phyloP scores from a whole-genome alignment of 2,113 vertebrate species.

The Climacteris rufus region DNA sequence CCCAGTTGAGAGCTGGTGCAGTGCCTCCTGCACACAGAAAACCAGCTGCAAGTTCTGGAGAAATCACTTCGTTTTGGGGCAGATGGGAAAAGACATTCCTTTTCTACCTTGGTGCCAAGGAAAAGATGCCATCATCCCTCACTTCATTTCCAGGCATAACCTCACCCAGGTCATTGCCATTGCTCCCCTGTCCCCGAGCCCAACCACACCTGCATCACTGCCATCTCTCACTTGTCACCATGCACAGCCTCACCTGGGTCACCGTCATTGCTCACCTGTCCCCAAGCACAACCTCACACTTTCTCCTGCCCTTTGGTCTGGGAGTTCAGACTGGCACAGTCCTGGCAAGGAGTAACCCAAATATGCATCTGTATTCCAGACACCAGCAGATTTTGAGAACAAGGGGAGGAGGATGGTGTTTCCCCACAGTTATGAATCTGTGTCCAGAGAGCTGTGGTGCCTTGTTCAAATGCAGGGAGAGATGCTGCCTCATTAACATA shows the following conservation, averaged over 20 bases:
- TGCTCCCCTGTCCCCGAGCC: neutral
- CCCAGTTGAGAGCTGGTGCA: neutral
- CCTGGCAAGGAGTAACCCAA: neutral
- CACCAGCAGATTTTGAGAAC: neutral
- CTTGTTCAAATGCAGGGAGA: neutral
- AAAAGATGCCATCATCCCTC: no score
- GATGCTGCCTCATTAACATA: neutral
- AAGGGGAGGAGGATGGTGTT: neutral
- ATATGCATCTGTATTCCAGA: neutral
- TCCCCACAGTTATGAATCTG: neutral
- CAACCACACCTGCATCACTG: neutral
- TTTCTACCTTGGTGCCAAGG: neutral
- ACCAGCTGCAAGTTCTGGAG: neutral
- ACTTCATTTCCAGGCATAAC: neutral
- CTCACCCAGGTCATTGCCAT: neutral
- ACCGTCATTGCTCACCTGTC: neutral
- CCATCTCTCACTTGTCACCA: rapidly evolving
- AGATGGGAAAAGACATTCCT: neutral
- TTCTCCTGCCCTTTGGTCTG: neutral
- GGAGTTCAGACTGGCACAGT: neutral
- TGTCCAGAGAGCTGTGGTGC: neutral
- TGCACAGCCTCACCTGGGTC: neutral
- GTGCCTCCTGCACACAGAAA: neutral
- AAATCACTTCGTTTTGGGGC: neutral
- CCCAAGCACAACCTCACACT: neutral